phyloP scores from a whole-genome alignment of 1,140 invertebrate genomes.

The Papilio xuthus region DNA sequence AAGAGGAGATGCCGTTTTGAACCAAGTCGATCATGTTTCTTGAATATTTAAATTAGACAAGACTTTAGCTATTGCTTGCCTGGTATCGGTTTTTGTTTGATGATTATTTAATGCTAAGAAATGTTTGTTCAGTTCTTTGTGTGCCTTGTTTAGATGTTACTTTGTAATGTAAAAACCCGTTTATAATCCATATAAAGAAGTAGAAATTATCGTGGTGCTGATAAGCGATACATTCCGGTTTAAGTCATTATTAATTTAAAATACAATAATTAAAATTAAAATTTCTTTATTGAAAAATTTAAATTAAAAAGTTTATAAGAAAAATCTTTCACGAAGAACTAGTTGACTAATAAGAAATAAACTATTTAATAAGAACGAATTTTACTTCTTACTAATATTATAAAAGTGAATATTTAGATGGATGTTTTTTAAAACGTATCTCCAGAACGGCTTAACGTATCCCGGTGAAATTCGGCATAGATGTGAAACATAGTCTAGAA shows the following conservation, averaged over 20 bases:
- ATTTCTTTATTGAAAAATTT: no score
- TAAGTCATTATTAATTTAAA: not conserved
- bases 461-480: no score
- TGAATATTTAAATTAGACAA: constrained; percentile 39
- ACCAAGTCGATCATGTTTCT: constrained; percentile 45
- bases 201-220: not conserved
- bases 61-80: not conserved
- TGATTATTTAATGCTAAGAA: constrained; percentile 25
- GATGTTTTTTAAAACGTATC: no score
- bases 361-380: no score
- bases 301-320: no score
- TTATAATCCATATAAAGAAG: not conserved
- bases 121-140: not conserved
- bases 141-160: not conserved
- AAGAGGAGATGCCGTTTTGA: constrained; percentile 52
- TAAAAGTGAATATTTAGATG: no score
- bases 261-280: not conserved
- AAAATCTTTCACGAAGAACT: no score
- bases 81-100: constrained; percentile 1
- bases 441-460: no score
- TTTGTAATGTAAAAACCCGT: not conserved
- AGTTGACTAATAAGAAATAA: no score
- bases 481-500: no score
- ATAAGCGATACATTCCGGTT: not conserved
- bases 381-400: no score